Conservation (phyloP, 2,113 vertebrate species). For the Lycaon pictus region DNA sequence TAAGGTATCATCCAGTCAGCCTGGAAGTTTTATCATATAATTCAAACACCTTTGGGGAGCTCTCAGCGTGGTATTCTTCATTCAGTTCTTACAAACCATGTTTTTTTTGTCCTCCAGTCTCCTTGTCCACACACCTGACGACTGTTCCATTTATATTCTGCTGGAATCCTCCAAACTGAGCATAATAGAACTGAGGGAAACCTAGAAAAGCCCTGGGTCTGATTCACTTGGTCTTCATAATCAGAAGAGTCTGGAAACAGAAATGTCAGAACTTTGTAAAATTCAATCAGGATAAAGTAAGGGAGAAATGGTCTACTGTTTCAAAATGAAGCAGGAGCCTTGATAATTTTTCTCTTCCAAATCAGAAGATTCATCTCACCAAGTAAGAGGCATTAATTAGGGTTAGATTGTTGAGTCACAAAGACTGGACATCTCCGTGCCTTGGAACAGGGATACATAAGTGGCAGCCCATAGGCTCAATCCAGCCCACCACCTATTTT, state of each 20-base stretch:
- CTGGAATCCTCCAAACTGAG: slow-evolving; percentile 61
- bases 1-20: slow-evolving; percentile 32
- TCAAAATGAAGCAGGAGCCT: not conserved
- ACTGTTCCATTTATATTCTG: slow-evolving; percentile 27
- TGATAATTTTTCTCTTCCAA: not conserved
- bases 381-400: not conserved
- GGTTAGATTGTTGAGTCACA: not conserved
- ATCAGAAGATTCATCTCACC: not conserved
- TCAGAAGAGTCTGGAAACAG: slow-evolving; percentile 45
- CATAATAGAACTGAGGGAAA: slow-evolving; percentile 63
- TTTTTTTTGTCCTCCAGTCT: slow-evolving; percentile 69
- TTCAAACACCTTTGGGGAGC: slow-evolving; percentile 72
- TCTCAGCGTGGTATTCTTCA: slow-evolving; percentile 63
- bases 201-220: slow-evolving; percentile 67
- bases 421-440: not conserved
- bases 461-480: not conserved
- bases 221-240: slow-evolving; percentile 58
- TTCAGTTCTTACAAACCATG: slow-evolving; percentile 50
- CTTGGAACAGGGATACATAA: not conserved
- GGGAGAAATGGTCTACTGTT: not conserved
- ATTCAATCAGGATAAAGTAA: slow-evolving; percentile 24
- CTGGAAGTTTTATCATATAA: slow-evolving; percentile 64
- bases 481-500: not conserved
- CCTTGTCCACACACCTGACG: slow-evolving; percentile 52
- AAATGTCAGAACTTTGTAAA: slow-evolving; percentile 21